phyloP scores from a whole-genome alignment of 2,113 vertebrate species.

The pig (Sus scrofa) region DNA sequence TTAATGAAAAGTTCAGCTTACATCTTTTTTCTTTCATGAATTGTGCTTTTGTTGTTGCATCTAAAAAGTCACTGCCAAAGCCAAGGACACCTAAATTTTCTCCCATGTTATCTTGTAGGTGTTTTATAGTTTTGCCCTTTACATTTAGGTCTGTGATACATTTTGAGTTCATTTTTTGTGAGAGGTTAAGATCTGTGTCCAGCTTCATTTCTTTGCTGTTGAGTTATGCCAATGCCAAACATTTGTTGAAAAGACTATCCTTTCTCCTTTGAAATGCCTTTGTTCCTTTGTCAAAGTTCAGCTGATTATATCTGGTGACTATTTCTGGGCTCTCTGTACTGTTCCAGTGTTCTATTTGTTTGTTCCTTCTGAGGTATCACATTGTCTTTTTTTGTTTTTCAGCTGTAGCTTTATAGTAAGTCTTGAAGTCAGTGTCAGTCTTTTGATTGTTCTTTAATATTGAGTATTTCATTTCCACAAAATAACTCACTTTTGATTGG shows the following conservation, averaged over 20 bases:
- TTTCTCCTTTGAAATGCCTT: background rate
- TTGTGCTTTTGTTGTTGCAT: constrained; percentile 4
- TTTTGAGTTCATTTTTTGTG: constrained; percentile 7
- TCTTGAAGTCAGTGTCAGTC: background rate
- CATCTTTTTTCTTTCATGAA: background rate
- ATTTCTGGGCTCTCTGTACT: background rate
- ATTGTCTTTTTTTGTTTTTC: background rate
- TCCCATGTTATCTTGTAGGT: background rate
- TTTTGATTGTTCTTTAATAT: background rate
- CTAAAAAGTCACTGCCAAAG: background rate
- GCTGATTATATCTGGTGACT: background rate
- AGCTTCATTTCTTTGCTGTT: constrained; percentile 23
- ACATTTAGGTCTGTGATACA: background rate
- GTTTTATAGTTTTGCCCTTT: background rate
- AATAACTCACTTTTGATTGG: background rate
- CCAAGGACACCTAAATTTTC: background rate
- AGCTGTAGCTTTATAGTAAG: background rate
- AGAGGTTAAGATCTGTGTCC: background rate
- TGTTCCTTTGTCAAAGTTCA: background rate
- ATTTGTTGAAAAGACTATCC: background rate
- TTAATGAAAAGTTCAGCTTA: background rate
- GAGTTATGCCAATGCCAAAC: background rate
- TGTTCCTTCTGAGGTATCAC: background rate
- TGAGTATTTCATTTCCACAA: background rate
- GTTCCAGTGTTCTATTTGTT: background rate